Conservation (phyloP, 2,113 vertebrate genomes). For the Nycticryphes semicollaris region DNA sequence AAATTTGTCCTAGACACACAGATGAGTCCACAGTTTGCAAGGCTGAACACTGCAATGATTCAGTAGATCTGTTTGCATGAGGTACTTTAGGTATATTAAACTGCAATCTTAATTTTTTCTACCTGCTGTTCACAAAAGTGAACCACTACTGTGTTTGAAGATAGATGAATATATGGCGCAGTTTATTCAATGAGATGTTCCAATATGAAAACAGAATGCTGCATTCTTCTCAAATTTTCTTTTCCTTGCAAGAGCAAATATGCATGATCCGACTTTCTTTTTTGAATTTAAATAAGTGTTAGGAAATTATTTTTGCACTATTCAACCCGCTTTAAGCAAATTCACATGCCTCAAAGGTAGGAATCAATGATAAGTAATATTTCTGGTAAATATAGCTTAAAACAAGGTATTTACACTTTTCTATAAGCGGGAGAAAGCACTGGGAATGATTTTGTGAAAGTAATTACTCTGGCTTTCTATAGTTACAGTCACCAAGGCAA, state of each 20-base stretch:
- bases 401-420: neutral
- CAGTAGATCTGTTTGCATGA: neutral
- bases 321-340: neutral
- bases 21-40: neutral
- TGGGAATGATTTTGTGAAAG: slow-evolving; percentile 44
- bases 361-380: neutral
- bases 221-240: neutral
- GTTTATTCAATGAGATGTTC: neutral
- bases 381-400: neutral
- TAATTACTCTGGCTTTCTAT: slow-evolving; percentile 46
- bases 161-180: neutral
- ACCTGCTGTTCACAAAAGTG: neutral
- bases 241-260: neutral
- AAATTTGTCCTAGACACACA: neutral
- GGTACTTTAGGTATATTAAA: neutral
- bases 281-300: neutral
- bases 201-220: neutral
- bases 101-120: neutral
- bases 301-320: neutral
- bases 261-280: neutral
- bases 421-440: neutral
- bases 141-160: neutral
- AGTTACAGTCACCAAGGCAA: slow-evolving; percentile 59
- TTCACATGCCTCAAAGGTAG: neutral
- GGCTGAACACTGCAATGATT: neutral